Conservation (phyloP, 2,797 vertebrate species). For the Falco berigora region DNA sequence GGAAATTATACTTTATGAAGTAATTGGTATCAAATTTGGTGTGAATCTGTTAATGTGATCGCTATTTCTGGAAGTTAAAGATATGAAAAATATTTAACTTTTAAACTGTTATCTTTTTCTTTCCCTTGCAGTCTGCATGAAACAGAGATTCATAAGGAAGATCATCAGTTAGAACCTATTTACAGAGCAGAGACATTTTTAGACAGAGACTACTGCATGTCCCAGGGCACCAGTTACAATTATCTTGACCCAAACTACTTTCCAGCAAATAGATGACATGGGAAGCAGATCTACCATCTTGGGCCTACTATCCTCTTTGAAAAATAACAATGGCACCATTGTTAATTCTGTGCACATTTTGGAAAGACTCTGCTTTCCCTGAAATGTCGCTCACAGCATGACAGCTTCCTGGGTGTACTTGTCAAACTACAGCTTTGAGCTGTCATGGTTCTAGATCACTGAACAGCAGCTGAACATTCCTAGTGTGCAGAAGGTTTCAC, state of each 20-base stretch:
- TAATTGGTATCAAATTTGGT: background rate
- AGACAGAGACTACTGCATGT: slow-evolving; percentile 99
- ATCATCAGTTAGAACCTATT: slow-evolving; percentile 91
- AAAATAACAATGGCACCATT: slow-evolving; percentile 85
- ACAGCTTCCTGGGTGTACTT: slow-evolving; percentile 75
- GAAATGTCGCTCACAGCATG: slow-evolving; percentile 80
- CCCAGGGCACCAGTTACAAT: slow-evolving; percentile 92
- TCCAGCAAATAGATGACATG: slow-evolving; percentile 99
- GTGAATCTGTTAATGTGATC: background rate
- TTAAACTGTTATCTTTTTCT: slow-evolving; percentile 50
- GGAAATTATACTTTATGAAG: background rate
- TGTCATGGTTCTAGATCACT: slow-evolving; percentile 74
- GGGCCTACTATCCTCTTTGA: slow-evolving; percentile 72
- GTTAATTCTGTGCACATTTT: slow-evolving; percentile 82
- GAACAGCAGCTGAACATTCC: slow-evolving; percentile 76
- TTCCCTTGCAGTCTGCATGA: slow-evolving; percentile 83
- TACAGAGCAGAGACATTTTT: slow-evolving; percentile 89
- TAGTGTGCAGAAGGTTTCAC: slow-evolving; percentile 71
- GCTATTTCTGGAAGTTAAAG: background rate
- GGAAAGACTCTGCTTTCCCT: slow-evolving; percentile 79
- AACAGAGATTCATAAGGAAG: slow-evolving; percentile 93
- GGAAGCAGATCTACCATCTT: slow-evolving; percentile 69
- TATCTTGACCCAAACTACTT: slow-evolving; percentile 99
- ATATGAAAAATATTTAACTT: background rate
- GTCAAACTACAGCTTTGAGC: slow-evolving; percentile 72